Evolutionary conservation across 2,113 vertebrate species (phyloP), one percentile per base, ranked within the genome.

Genomic region (Rana temporaria): DNA sequence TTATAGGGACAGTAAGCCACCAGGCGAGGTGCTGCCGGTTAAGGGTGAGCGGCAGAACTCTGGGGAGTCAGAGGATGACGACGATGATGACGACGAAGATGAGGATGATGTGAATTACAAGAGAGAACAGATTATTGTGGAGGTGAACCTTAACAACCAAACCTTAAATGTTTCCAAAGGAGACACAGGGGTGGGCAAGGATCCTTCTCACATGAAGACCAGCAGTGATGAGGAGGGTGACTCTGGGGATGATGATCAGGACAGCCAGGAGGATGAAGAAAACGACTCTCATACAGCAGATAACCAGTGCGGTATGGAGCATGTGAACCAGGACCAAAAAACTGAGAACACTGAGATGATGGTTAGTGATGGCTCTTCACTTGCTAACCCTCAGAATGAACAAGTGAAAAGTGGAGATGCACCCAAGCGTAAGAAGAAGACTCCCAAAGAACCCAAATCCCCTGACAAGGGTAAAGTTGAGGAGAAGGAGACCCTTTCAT

Each of bases 101-200:
- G 96, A 96, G 78, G 95, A 94, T 65, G 94, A 97, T 76, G 95
- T 93, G 85, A 93, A 93, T 82, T 98, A 97, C 90, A 99, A 99
- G 92, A 96, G 96, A 85, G 97, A 97, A 89, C 98, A 99, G 94
- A 99, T 99, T 89, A 99, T 99, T 84, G 98, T 99, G 48, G 98
- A 99, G 93, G 97, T 99, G 84, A 99, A 99, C 92, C 94, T 99
- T 90, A 99, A 99, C 94, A 99, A 99, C 91, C 98, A 99, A 94
- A 99, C 98, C 0, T 95, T 99, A 89, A 96, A 99, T 77, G 98
- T 99, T 1, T 99, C 97, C 88, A 99, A 99, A 91, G 96, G 96
- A 82, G 97, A 98, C 82, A 97, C 95, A 90, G 96, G 95, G 89
- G 93, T 94, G 89, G 88, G 92, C 89, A 95, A 90, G 90, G 90